phyloP scores from a whole-genome alignment of 2,888 invertebrate species.

The Eurois occulta region DNA sequence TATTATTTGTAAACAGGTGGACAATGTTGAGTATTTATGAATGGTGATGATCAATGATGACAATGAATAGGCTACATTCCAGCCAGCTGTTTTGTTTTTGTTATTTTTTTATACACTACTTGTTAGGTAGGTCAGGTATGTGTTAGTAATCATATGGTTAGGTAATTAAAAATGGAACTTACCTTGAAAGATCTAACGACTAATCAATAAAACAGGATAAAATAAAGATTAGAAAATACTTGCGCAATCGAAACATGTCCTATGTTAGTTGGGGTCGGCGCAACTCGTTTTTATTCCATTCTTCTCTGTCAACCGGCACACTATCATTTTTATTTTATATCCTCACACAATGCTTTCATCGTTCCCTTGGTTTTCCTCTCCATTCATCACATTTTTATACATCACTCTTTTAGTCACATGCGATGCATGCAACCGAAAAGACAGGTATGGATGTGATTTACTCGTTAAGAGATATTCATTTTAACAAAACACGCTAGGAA shows the following conservation, averaged over 20 bases:
- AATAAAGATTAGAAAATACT: conserved; percentile 11
- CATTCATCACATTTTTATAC: too few relatives aligned
- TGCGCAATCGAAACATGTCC: background rate
- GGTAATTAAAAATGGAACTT: conserved; percentile 1
- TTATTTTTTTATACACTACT: conserved; percentile 47
- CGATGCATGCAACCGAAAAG: background rate
- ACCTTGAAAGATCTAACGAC: background rate
- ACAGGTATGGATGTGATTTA: background rate
- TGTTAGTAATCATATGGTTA: conserved; percentile 2
- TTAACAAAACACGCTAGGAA: background rate
- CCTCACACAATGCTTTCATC: too few relatives aligned
- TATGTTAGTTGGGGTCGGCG: too few relatives aligned
- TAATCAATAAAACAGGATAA: conserved; percentile 7
- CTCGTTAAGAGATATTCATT: background rate
- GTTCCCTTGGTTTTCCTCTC: too few relatives aligned
- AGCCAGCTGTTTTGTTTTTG: conserved; percentile 47
- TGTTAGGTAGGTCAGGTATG: conserved; percentile 49
- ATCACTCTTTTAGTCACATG: too few relatives aligned
- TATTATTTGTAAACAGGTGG: conserved; percentile 72
- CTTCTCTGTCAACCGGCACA: too few relatives aligned
- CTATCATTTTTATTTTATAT: too few relatives aligned
- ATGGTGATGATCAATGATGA: conserved; percentile 48
- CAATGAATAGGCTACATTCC: conserved; percentile 58
- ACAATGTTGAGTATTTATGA: conserved; percentile 61
- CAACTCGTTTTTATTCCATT: too few relatives aligned